Percentiles rank a stretch among this genome's conserved stretches.
phyloP scores from a whole-genome alignment of 2,113 vertebrate genomes.

The Genyomyrus donnyi region DNA sequence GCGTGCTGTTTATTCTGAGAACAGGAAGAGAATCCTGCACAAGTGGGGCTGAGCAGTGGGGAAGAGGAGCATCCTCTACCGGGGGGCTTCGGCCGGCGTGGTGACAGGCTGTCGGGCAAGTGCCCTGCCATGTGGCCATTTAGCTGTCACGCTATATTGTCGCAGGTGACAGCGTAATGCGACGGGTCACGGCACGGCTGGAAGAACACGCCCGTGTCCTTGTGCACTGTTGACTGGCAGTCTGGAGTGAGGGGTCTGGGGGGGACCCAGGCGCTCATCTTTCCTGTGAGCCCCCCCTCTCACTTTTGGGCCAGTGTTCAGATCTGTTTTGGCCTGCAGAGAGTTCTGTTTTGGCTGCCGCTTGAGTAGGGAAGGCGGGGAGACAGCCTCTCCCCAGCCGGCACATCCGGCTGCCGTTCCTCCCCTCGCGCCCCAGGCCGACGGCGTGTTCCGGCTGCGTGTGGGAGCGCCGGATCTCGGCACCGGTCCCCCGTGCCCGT shows the following conservation, averaged over 20 bases:
- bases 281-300: neutral
- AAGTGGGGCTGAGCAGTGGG: neutral
- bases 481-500: neutral
- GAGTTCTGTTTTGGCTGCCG: neutral
- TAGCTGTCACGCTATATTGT: neutral
- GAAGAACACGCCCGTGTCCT: neutral
- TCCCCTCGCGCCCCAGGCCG: neutral
- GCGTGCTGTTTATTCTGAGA: neutral
- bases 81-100: neutral
- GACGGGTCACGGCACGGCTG: neutral
- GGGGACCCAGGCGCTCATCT: neutral
- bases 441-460: neutral
- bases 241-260: neutral
- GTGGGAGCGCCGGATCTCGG: neutral
- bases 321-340: neutral
- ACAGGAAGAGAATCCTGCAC: neutral
- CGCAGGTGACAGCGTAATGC: neutral
- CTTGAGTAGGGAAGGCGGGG: neutral
- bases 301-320: neutral
- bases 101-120: neutral
- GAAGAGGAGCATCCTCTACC: too few species aligned
- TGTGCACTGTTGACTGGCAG: neutral
- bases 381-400: neutral
- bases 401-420: neutral
- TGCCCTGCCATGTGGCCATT: neutral